Percentiles rank a stretch among this genome's conserved stretches.
Evolutionary conservation across 2,113 vertebrate genomes (phyloP).

Genomic region (Haemorhous mexicanus): DNA sequence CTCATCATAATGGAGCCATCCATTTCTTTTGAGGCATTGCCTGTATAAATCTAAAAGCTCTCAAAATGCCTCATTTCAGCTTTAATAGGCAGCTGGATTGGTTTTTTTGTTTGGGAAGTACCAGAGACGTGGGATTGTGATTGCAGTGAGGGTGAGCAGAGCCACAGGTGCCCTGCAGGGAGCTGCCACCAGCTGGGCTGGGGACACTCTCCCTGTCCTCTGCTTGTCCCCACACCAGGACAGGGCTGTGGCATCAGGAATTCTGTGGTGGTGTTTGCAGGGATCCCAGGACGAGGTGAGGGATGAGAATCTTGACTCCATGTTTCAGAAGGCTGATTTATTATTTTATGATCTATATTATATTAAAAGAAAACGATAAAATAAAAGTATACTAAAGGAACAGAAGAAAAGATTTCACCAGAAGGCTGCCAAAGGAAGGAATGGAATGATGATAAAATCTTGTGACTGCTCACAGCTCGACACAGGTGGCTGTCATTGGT

Average conservation of each 20-base stretch:
- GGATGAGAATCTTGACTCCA: too few relatives aligned
- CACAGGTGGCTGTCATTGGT: too few relatives aligned
- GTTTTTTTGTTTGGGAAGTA: not conserved
- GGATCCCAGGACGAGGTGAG: too few relatives aligned
- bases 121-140: not conserved
- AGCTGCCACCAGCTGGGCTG: not conserved
- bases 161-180: not conserved
- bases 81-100: not conserved
- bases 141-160: rapidly evolving
- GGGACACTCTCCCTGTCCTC: not conserved
- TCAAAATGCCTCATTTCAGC: conserved; percentile 18
- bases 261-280: too few relatives aligned
- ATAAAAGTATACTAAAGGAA: too few relatives aligned
- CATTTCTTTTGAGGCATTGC: conserved; percentile 27
- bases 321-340: too few relatives aligned
- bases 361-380: too few relatives aligned
- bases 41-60: not conserved
- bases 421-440: too few relatives aligned
- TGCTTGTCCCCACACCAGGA: not conserved
- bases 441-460: too few relatives aligned
- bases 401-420: too few relatives aligned
- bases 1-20: not conserved
- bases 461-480: too few relatives aligned
- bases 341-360: too few relatives aligned
- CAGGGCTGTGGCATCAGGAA: rapidly evolving